phyloP scores from a whole-genome alignment of 1,140 invertebrate genomes.

The Cotesia vestalis region DNA sequence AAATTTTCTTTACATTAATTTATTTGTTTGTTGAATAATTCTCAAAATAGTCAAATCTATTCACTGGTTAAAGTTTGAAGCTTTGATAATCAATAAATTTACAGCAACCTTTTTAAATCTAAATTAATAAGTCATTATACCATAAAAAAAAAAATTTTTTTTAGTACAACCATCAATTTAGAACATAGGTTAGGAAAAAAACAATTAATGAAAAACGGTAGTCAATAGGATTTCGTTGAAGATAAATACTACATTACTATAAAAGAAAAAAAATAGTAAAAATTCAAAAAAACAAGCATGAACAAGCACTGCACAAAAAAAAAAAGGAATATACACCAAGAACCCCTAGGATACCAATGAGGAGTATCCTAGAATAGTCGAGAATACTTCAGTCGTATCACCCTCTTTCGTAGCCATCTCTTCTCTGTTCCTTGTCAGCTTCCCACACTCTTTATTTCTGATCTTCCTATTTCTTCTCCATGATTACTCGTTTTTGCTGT shows the following conservation, averaged over 20 bases:
- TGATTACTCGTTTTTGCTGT: conserved; percentile 23
- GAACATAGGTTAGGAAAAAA: no score
- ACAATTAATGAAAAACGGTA: no score
- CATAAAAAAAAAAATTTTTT: no score
- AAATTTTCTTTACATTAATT: no score
- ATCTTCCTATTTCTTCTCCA: conserved; percentile 15
- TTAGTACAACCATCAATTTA: no score
- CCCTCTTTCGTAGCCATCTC: conserved; percentile 28
- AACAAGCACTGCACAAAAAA: conserved; percentile 33
- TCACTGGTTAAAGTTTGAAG: no score
- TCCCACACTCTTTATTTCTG: conserved; percentile 17
- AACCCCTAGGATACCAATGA: conserved; percentile 39
- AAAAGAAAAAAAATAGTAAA: conserved; percentile 30
- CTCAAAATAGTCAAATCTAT: no score
- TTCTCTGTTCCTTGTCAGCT: conserved; percentile 25
- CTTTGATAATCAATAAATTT: no score
- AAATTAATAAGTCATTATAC: no score
- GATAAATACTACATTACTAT: background rate
- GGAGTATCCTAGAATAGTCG: conserved; percentile 64
- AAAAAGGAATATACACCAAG: conserved; percentile 56
- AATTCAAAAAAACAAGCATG: conserved; percentile 30
- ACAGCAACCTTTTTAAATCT: no score
- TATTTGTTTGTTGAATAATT: no score
- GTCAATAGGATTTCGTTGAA: background rate
- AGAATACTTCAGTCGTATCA: conserved; percentile 58